phyloP scores from a whole-genome alignment of 2,797 vertebrate genomes.

The Lagodon rhomboides region DNA sequence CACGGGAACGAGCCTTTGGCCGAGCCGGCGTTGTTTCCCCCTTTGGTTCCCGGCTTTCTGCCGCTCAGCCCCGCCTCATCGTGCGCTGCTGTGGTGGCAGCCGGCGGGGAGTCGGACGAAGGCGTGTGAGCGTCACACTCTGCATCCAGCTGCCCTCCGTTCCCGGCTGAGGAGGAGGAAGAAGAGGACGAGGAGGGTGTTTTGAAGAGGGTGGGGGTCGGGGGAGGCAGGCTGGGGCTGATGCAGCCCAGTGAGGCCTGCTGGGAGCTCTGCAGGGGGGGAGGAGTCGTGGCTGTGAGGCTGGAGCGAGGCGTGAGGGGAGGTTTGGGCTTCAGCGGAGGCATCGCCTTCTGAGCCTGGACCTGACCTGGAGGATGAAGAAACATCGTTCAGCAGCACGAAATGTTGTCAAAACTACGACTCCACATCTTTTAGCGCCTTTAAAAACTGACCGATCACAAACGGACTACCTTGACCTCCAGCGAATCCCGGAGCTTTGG shows the following conservation, averaged over 20 bases:
- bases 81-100: slow-evolving; percentile 66
- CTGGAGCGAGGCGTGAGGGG: slow-evolving; percentile 91
- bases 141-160: slow-evolving; percentile 87
- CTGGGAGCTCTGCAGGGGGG: slow-evolving; percentile 92
- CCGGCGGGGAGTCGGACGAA: slow-evolving; percentile 89
- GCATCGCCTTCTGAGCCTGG: slow-evolving; percentile 91
- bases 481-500: slow-evolving; percentile 73
- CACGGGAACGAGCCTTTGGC: slow-evolving; percentile 93
- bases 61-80: slow-evolving; percentile 84
- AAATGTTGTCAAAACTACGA: not conserved
- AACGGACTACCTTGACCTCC: slow-evolving; percentile 59
- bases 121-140: slow-evolving; percentile 91
- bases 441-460: not conserved
- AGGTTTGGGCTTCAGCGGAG: slow-evolving; percentile 95
- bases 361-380: slow-evolving; percentile 82
- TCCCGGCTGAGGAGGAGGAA: slow-evolving; percentile 67
- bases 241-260: slow-evolving; percentile 94
- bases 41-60: slow-evolving; percentile 86
- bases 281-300: slow-evolving; percentile 91
- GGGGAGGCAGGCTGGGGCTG: slow-evolving; percentile 93
- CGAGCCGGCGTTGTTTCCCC: slow-evolving; percentile 69
- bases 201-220: slow-evolving; percentile 85
- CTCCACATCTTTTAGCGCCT: too few relatives aligned
- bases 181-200: slow-evolving; percentile 81
- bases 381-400: not conserved